Conservation (phyloP, 2,888 invertebrate genomes). For the Metacarcinus magister region DNA sequence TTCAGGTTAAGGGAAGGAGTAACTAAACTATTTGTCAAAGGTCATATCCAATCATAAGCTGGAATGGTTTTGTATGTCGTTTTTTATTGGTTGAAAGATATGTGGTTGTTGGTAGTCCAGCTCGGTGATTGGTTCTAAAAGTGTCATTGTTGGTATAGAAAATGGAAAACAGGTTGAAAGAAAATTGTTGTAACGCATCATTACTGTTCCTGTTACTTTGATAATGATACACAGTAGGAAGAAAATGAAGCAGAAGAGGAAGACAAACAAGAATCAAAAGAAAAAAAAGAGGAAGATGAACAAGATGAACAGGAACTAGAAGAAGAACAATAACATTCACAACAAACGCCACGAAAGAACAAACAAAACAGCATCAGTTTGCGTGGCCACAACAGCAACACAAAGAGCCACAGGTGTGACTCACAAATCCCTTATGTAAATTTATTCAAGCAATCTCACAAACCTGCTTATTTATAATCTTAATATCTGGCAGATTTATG, state of each 20-base stretch:
- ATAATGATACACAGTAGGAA: neutral
- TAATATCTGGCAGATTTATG: constrained; percentile 62
- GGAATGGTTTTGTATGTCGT: too few relatives aligned
- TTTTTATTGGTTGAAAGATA: too few relatives aligned
- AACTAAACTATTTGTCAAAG: too few relatives aligned
- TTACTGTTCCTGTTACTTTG: too few relatives aligned
- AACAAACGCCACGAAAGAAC: neutral
- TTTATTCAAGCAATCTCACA: constrained; percentile 59
- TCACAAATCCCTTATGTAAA: constrained; percentile 57
- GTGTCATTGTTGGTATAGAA: too few relatives aligned
- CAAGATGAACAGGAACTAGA: neutral
- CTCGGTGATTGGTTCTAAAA: too few relatives aligned
- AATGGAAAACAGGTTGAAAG: too few relatives aligned
- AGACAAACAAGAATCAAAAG: neutral
- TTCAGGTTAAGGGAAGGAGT: neutral
- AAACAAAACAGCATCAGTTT: too few relatives aligned
- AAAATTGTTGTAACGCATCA: too few relatives aligned
- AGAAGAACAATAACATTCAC: neutral
- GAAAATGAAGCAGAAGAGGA: neutral
- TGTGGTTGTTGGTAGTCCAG: too few relatives aligned
- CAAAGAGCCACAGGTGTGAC: neutral
- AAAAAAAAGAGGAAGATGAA: neutral
- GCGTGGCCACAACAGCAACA: neutral
- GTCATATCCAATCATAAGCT: too few relatives aligned
- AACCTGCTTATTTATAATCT: constrained; percentile 63